phyloP scores from a whole-genome alignment of 2,113 vertebrate genomes.

The Mormyrus iriodes region DNA sequence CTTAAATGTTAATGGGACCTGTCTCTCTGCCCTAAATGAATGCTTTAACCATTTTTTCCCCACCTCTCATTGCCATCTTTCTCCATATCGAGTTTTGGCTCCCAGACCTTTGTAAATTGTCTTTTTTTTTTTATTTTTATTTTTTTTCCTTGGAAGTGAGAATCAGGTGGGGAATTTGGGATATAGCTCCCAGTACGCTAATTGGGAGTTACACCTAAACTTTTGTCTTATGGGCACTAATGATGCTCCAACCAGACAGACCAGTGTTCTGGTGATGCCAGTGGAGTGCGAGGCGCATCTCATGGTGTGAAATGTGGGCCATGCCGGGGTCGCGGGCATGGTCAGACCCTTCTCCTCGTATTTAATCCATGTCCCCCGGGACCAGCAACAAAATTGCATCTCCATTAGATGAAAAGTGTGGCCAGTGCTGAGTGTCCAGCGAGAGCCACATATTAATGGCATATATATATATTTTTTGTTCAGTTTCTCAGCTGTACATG shows the following conservation, averaged over 20 bases:
- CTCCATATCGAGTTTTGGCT: slow-evolving; percentile 72
- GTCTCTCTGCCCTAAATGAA: slow-evolving; percentile 99
- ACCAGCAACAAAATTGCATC: slow-evolving; percentile 86
- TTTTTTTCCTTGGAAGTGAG: slow-evolving; percentile 80
- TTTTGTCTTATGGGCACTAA: slow-evolving; percentile 98
- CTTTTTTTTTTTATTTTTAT: slow-evolving; percentile 59
- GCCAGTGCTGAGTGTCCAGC: slow-evolving; percentile 76
- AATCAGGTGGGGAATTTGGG: slow-evolving; percentile 86
- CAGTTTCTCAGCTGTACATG: slow-evolving; percentile 67
- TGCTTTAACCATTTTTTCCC: slow-evolving; percentile 91
- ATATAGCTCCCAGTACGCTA: slow-evolving; percentile 96
- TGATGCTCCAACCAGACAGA: slow-evolving; percentile 94
- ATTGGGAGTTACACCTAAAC: slow-evolving; percentile 99
- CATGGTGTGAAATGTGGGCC: slow-evolving; percentile 73
- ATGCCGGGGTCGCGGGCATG: slow-evolving; percentile 33
- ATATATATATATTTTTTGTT: no score
- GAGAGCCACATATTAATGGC: slow-evolving; percentile 78
- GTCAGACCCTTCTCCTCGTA: slow-evolving; percentile 82
- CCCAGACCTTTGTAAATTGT: slow-evolving; percentile 89
- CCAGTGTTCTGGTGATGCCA: slow-evolving; percentile 78
- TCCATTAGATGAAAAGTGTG: slow-evolving; percentile 97
- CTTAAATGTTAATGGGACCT: slow-evolving; percentile 99
- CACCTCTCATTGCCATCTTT: slow-evolving; percentile 50
- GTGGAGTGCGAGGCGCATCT: slow-evolving; percentile 60
- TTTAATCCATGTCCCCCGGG: slow-evolving; percentile 92